Base-by-base conservation (phyloP, 1,140 invertebrate species). In the Bombus confusus region DNA sequence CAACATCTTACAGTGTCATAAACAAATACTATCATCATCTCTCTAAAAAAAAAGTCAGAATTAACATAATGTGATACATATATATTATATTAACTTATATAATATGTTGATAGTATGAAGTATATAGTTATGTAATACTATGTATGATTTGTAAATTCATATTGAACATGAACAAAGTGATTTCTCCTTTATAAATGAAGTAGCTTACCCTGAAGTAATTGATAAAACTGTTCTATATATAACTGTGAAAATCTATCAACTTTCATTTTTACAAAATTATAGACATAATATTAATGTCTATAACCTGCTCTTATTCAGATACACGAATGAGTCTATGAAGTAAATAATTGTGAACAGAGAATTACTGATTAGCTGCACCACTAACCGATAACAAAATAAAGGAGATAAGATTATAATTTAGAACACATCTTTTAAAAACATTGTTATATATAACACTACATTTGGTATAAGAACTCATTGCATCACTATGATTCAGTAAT, bases 1-100 rank as follows among this genome's bases (percentile, higher is more conserved):
- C 96, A 96, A 92, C 97, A 97, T 91, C 96, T 96, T 92, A 97
- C 95, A n/a, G 97, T 97, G 95, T 98, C 98, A 89, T 98, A 98
- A 72, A 98, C 96, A 95, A 98, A 98, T 83, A 98, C 97, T 94
- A 98, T 98, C 96, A 98, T 97, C 95, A 98, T 97, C 96, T 98
- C 97, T 94, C 97, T 98, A 92, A 64, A 96, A 96, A 80, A 41
- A 47, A 73, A 72, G 39, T 68, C 28, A 43, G 12, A 52, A 80
- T 66, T 10, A 62, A 69, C 31, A 68, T 66, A 85, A 52, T 52
- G 43, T 37, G 15, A 66, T 31, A 75, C 34, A 39, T n/a, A 57
- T 71, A 76, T 12, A 66, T 64, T 47, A 18, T 57, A 76, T 80
- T 39, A 18, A 47, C n/a, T 62, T 52, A 41, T 41, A 68, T 31